These are phyloP conservation scores for Rallus limicola DNA, from an alignment of 2,113 vertebrate species.

Conservation along the genomic window DNA sequence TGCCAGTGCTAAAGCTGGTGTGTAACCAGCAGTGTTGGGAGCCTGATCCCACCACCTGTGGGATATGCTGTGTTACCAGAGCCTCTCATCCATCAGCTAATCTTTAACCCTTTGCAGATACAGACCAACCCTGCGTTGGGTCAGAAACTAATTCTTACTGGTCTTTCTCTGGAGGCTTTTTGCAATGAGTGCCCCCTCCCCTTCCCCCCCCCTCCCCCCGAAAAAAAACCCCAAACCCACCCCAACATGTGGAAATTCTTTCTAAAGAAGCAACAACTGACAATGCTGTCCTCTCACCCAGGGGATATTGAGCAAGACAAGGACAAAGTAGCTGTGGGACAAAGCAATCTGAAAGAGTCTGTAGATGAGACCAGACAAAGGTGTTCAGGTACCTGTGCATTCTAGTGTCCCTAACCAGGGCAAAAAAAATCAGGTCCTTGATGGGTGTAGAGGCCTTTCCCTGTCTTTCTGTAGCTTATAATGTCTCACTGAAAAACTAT, in stretches of 20 bases:
- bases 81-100: not conserved
- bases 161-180: not conserved
- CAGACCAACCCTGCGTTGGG: not conserved
- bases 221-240: too few species aligned
- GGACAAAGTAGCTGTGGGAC: not conserved
- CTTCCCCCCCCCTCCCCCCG: too few species aligned
- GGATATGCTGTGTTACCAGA: not conserved
- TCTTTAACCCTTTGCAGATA: conserved; percentile 1
- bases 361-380: not conserved
- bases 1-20: not conserved
- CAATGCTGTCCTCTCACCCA: not conserved
- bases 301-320: not conserved
- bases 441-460: not conserved
- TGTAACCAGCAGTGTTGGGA: not conserved
- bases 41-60: not conserved
- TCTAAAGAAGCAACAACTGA: not conserved
- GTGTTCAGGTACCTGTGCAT: not conserved
- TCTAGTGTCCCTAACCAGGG: not conserved
- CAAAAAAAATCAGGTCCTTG: not conserved
- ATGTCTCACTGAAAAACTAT: not conserved
- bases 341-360: not conserved
- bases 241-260: not conserved
- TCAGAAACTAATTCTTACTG: not conserved
- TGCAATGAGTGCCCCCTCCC: not conserved
- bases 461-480: not conserved